Conservation (phyloP, 2,888 invertebrate species). For the Pseudococcus viburni region DNA sequence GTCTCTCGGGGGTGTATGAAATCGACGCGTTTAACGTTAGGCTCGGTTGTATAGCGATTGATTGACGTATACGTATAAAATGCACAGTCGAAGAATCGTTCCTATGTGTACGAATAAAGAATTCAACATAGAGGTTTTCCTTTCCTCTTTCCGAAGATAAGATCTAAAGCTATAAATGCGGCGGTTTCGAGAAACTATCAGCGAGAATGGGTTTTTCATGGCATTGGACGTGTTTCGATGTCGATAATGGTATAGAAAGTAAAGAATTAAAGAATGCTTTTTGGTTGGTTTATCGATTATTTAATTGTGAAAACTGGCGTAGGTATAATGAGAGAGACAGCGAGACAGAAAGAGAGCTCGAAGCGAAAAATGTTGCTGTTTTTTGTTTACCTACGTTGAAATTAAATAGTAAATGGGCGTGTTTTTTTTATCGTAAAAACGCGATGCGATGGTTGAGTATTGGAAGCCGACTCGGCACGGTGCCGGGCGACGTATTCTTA, state of each 20-base stretch:
- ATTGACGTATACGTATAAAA: conserved; percentile 1
- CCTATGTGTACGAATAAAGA: not conserved
- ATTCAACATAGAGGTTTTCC: not conserved
- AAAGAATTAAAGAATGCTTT: not conserved
- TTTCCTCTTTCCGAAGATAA: conserved; percentile 8
- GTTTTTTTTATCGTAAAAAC: conserved; percentile 1
- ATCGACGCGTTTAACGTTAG: too few species aligned
- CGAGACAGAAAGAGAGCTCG: not conserved
- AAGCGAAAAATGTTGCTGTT: not conserved
- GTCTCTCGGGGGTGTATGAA: not conserved
- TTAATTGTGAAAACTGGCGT: not conserved
- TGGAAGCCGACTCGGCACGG: not conserved
- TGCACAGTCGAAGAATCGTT: not conserved
- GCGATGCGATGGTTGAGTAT: not conserved
- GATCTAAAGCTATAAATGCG: not conserved
- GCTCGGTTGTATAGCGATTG: not conserved
- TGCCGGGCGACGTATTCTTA: not conserved
- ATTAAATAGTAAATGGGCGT: not conserved
- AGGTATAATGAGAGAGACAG: not conserved
- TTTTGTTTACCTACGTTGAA: not conserved
- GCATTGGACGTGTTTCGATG: not conserved
- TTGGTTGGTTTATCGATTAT: conserved; percentile 7
- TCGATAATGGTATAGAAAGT: not conserved
- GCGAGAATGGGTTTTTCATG: not conserved
- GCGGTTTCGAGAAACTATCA: too few species aligned